Conservation (phyloP, 2,888 invertebrate genomes). For the Leucoma salicis region DNA sequence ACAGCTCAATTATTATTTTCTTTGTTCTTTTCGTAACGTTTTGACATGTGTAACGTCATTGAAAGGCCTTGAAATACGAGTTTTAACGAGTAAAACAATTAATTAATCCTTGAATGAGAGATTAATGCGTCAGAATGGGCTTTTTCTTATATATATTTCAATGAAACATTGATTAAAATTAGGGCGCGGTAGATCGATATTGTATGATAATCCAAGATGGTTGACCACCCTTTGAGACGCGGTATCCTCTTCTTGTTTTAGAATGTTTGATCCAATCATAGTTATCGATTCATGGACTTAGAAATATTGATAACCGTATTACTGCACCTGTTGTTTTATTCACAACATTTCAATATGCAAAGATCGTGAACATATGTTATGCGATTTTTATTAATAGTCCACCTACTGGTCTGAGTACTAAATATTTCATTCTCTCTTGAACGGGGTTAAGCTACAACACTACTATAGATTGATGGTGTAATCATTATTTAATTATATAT, state of each 20-base stretch:
- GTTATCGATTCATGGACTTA: too few relatives aligned
- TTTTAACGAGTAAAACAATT: conserved; percentile 35
- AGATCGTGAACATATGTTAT: too few relatives aligned
- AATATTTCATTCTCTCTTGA: too few relatives aligned
- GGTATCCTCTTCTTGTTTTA: conserved; percentile 47
- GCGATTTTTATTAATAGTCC: too few relatives aligned
- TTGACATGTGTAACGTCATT: conserved; percentile 78
- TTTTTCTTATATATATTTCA: conserved; percentile 15
- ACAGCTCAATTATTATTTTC: conserved; percentile 54
- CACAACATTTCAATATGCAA: too few relatives aligned
- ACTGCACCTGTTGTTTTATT: too few relatives aligned
- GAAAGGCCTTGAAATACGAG: conserved; percentile 40
- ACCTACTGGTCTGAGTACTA: too few relatives aligned
- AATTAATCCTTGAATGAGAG: conserved; percentile 20
- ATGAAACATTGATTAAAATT: conserved; percentile 13
- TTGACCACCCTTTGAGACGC: conserved; percentile 45
- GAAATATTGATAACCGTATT: too few relatives aligned
- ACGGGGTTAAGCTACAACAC: too few relatives aligned
- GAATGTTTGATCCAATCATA: too few relatives aligned
- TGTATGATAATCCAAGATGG: conserved; percentile 64
- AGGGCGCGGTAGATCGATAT: conserved; percentile 57
- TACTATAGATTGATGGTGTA: too few relatives aligned
- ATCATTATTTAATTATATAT: too few relatives aligned
- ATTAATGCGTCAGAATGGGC: conserved; percentile 11
- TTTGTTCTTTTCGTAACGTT: conserved; percentile 63